Evolutionary conservation across 2,797 vertebrate species (phyloP), one percentile per base, ranked within the genome.

Genomic region (Lacerta viridis): DNA sequence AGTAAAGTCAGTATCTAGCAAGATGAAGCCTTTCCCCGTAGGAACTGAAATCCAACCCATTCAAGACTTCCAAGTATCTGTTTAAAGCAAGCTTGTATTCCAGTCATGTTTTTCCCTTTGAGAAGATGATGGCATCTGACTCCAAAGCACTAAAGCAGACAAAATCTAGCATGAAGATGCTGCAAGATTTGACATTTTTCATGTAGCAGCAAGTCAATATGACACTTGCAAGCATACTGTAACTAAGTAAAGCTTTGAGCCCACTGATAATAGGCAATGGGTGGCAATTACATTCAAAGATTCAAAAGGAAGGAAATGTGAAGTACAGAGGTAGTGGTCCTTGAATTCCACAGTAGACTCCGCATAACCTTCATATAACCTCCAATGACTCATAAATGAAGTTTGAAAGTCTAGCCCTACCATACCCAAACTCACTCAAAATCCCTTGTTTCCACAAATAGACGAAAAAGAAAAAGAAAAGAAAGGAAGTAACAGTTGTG

Each of bases 371-470:
- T 90, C 93, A 85, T 0, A 8, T 88, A 92, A 93, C 92, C 89
- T 85, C 84, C 91, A 83, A 68, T 87, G 92, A 91, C 81, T 91
- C 94, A 95, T 95, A 94, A 95, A 93, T 88, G 84, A 90, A 89
- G 91, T 41, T 89, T 93, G 93, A 90, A 92, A 92, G 55, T 71
- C 59, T 27, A 69, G 72, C 39, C 92, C 90, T 92, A 13, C 64
- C 55, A 80, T 80, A 92, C 91, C 93, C 95, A 92, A 94, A 87
- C 90, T 90, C 90, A 86, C 84, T 91, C 78, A 90, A 91, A 95
- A 96, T 88, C 88, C 89, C 81, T 91, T 84, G 2, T 91, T 95
- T 91, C 92, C 90, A 83, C 66, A 91, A 88, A 92, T 86, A 3
- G 11, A 55, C n/a, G 33, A 36, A 36, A 36, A 27, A 20, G 82